Percentiles rank a stretch among this genome's conserved stretches.
These are phyloP conservation scores for Cyprinella venusta DNA, from an alignment of 2,797 vertebrate genomes.

Conservation along the genomic window DNA sequence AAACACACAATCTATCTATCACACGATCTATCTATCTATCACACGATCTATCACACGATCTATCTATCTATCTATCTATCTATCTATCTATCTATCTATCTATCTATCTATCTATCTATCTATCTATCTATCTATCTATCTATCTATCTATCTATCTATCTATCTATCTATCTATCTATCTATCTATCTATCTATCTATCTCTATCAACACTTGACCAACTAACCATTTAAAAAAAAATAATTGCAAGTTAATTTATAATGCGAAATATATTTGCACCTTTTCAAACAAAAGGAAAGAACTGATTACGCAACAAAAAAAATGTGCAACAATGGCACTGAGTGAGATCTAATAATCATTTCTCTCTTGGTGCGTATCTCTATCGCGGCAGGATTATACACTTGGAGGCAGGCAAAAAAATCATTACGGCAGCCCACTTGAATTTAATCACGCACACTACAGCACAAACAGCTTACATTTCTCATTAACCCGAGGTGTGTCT, in stretches of 20 bases:
- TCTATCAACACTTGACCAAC: not conserved
- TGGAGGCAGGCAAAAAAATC: slow-evolving; percentile 44
- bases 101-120: rapidly evolving
- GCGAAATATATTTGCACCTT: slow-evolving; percentile 4
- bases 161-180: no score
- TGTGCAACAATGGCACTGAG: slow-evolving; percentile 38
- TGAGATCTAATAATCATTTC: slow-evolving; percentile 56
- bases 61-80: rapidly evolving
- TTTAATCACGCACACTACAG: slow-evolving; percentile 55
- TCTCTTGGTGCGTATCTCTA: slow-evolving; percentile 52
- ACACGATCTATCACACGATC: no score
- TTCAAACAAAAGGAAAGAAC: slow-evolving; percentile 34
- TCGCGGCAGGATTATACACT: slow-evolving; percentile 49
- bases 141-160: not conserved
- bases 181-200: not conserved
- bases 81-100: no score
- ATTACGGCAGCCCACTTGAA: slow-evolving; percentile 44
- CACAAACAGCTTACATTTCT: slow-evolving; percentile 61
- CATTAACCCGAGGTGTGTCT: slow-evolving; percentile 62
- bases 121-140: not conserved
- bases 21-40: no score
- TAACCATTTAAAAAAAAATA: not conserved
- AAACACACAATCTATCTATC: not conserved
- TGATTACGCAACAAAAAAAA: slow-evolving; percentile 30
- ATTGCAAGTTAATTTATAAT: slow-evolving; percentile 10